Conservation (phyloP, 2,113 vertebrate species). For the Nothobranchius kuhntae region DNA sequence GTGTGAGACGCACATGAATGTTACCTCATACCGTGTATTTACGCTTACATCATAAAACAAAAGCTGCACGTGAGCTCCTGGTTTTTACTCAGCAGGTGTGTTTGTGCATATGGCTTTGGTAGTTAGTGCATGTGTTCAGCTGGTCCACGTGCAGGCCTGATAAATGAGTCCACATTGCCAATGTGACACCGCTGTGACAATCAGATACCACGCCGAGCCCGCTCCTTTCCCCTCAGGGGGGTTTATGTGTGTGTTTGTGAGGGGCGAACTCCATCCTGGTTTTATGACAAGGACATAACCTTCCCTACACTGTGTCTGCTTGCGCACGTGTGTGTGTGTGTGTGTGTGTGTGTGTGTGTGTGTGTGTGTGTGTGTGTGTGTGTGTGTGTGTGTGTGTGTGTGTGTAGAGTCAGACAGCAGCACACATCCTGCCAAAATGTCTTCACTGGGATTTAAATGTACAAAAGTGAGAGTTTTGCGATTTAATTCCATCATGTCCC, state of each 20-base stretch:
- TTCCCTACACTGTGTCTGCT: conserved; percentile 11
- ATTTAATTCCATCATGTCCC: conserved; percentile 35
- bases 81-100: conserved; percentile 24
- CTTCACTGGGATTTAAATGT: conserved; percentile 31
- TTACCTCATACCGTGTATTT: background rate
- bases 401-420: conserved; percentile 29
- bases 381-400: background rate
- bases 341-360: conserved; percentile 5
- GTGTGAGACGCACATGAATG: too few relatives aligned
- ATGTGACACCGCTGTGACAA: conserved; percentile 64
- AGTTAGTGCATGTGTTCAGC: conserved; percentile 37
- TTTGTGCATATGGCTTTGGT: conserved; percentile 46
- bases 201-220: conserved; percentile 51
- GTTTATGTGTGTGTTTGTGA: conserved; percentile 29
- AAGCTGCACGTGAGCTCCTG: conserved; percentile 7
- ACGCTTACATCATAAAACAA: too few relatives aligned
- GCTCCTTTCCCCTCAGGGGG: conserved; percentile 28
- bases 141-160: conserved; percentile 42
- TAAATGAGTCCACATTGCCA: conserved; percentile 58
- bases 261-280: conserved; percentile 14
- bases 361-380: conserved; percentile 8
- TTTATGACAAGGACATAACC: conserved; percentile 62
- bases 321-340: background rate
- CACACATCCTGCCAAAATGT: conserved; percentile 30
- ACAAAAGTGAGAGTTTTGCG: conserved; percentile 4